phyloP scores from a whole-genome alignment of 2,113 vertebrate genomes.

The Cryptomyrus ogoouensis region DNA sequence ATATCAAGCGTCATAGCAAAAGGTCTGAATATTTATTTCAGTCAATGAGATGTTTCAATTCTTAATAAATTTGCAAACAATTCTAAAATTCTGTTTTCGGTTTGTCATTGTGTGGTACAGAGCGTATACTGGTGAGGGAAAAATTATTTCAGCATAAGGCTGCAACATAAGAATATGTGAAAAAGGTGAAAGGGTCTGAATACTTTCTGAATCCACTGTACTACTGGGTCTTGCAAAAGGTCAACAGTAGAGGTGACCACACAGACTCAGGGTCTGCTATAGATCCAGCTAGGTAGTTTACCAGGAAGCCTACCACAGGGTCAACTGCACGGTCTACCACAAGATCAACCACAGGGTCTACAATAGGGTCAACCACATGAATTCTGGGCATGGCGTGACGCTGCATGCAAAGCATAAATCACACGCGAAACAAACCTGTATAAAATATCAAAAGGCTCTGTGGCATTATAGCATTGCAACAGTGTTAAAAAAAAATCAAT shows the following conservation, averaged over 20 bases:
- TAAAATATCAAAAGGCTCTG: neutral
- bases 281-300: no score
- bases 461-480: neutral
- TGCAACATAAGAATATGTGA: neutral
- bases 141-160: neutral
- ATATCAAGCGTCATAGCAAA: no score
- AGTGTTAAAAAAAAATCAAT: neutral
- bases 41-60: no score
- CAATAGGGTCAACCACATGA: neutral
- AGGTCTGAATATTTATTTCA: no score
- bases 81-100: no score
- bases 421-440: neutral
- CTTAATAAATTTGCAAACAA: no score
- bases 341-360: neutral
- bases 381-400: neutral
- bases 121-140: neutral
- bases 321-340: neutral
- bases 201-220: neutral
- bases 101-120: no score
- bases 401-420: neutral
- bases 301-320: no score
- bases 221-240: neutral
- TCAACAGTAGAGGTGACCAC: neutral
- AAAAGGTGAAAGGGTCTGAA: neutral
- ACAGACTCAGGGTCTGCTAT: no score